Evolutionary conservation across 2,113 vertebrate genomes (phyloP), one percentile per base, ranked within the genome.

Genomic region (Taxidea taxus): DNA sequence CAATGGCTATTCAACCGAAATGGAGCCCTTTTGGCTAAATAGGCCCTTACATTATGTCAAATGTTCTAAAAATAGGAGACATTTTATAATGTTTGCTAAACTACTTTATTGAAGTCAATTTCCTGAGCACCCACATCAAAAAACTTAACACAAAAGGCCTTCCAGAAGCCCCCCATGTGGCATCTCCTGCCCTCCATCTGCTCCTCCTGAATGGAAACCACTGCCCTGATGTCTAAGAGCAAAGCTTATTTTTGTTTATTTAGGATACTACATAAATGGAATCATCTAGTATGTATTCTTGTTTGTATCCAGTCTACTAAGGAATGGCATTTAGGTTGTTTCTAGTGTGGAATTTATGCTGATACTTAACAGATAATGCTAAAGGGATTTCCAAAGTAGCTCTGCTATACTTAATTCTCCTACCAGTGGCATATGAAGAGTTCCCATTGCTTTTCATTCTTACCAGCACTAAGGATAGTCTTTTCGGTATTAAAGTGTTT

Each of bases 101-200:
- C 44, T 72, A 12, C 6, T 58, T 44, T 56, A 27, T 9, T 72
- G 3, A 92, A 37, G 2, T 44, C 3, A 27, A 58, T 60, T 7
- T 64, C 64, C n/a, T 70, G 44, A n/a, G 7, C 13, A 29, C 27
- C 23, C 20, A 68, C 15, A 8, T 80, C 20, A 75, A 66, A 34
- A 75, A 84, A 14, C 8, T 47, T 39, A 87, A 15, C 29, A 10
- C 13, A 12, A 13, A 2, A 15, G 7, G 3, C 14, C 18, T 78
- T 77, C 58, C 6, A 20, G 47, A 91, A 82, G 27, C 4, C 62
- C 29, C 51, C 85, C 3, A 2, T 29, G 2, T 5, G 34, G 31
- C 3, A 21, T 1, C 70, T 4, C 2, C 23, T 0, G 1, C 44
- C 6, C 13, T 0, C 37, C 68, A 21, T 1, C 4, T 75, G 2